Conservation (phyloP, 2,888 invertebrate species). For the Ethmia dodecea region DNA sequence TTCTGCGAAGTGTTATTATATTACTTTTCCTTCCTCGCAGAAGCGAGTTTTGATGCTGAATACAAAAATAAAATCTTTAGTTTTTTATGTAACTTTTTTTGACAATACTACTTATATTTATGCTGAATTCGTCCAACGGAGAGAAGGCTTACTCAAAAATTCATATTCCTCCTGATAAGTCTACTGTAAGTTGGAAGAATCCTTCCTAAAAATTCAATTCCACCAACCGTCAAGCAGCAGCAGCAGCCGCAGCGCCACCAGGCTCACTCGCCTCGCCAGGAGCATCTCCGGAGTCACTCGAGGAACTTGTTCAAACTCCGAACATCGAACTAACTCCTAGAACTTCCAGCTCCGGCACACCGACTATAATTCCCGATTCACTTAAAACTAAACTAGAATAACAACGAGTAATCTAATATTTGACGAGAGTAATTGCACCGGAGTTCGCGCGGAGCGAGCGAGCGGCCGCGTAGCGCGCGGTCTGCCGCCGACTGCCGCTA, state of each 20-base stretch:
- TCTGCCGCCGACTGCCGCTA: constrained; percentile 6
- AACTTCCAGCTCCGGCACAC: constrained; percentile 1
- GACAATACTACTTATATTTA: no score
- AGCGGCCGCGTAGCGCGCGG: constrained; percentile 15
- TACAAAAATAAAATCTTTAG: no score
- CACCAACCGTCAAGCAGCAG: constrained; percentile 63
- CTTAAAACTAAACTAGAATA: constrained; percentile 1
- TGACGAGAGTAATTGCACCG: neutral
- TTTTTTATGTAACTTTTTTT: no score
- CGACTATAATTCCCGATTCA: constrained; percentile 14
- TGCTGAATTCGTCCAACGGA: no score
- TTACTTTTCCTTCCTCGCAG: no score
- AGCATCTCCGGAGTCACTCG: constrained; percentile 33
- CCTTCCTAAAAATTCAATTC: constrained; percentile 1
- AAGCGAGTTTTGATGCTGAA: no score
- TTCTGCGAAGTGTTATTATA: no score
- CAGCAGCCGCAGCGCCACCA: constrained; percentile 58
- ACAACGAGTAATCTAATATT: neutral
- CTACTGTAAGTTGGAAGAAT: no score
- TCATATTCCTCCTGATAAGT: no score
- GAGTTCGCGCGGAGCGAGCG: neutral
- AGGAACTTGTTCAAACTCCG: constrained; percentile 5
- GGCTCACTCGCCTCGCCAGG: constrained; percentile 68
- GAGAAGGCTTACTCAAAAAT: no score
- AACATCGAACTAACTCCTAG: constrained; percentile 19